These are phyloP conservation scores for Rhinophrynus dorsalis DNA, from an alignment of 2,797 vertebrate species.

Conservation along the genomic window DNA sequence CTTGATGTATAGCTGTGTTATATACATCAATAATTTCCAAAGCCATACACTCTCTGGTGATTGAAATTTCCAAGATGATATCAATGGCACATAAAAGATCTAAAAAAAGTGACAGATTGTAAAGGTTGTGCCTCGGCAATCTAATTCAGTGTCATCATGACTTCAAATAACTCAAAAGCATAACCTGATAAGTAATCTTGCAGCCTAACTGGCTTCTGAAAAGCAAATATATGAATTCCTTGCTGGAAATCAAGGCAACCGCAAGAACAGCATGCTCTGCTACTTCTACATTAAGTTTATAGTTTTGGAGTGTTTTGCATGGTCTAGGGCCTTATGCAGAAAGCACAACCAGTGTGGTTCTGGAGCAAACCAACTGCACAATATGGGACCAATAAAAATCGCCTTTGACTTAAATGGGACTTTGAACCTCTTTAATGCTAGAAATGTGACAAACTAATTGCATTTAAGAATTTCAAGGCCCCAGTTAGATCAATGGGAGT, in stretches of 20 bases:
- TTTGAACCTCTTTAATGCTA: too few species aligned
- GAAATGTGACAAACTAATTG: too few species aligned
- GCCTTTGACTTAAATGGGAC: too few species aligned
- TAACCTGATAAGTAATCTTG: constrained; percentile 62
- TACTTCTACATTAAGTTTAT: background rate
- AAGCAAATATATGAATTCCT: constrained; percentile 26
- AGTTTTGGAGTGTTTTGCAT: too few species aligned
- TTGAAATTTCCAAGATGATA: constrained; percentile 70
- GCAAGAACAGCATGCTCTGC: background rate
- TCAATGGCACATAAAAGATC: constrained; percentile 67
- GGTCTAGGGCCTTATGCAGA: too few species aligned
- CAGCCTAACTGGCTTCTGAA: constrained; percentile 48
- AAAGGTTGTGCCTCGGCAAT: constrained; percentile 67
- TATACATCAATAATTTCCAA: constrained; percentile 70
- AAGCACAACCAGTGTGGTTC: too few species aligned
- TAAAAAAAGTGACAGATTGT: constrained; percentile 66
- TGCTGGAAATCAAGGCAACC: constrained; percentile 4
- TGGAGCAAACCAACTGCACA: too few species aligned
- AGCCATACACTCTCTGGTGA: constrained; percentile 61
- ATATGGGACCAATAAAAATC: too few species aligned
- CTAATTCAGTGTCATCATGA: constrained; percentile 61
- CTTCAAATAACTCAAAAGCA: constrained; percentile 61
- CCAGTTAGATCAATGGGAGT: too few species aligned
- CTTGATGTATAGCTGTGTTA: constrained; percentile 67
- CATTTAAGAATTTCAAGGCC: too few species aligned